A percentile compares a stretch with the other conserved stretches of the same genome.
These are phyloP conservation scores for Crambe crambe DNA, from an alignment of 37 sponge, comb jelly and placozoan species.

Conservation along the genomic window DNA sequence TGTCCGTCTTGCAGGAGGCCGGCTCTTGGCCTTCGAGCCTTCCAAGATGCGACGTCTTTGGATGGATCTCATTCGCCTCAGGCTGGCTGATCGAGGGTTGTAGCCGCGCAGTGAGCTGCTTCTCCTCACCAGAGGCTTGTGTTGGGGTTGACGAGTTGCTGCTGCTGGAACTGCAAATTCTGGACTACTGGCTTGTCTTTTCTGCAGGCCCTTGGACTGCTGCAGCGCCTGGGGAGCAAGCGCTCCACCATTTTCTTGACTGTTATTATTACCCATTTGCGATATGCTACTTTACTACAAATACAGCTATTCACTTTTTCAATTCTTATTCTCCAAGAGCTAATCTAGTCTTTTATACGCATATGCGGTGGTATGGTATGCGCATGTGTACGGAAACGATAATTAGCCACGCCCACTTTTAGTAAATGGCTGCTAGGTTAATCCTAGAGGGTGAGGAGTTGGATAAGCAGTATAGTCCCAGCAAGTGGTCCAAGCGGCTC, in stretches of 20 bases:
- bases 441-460: constrained; percentile 17
- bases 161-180: not conserved
- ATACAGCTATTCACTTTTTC: no score
- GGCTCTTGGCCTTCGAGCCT: not conserved
- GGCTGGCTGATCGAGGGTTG: constrained; percentile 27
- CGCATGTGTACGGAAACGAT: no score
- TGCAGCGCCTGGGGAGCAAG: not conserved
- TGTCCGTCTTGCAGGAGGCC: not conserved
- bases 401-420: no score
- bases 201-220: not conserved
- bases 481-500: constrained; percentile 42
- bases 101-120: constrained; percentile 13
- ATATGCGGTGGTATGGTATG: no score
- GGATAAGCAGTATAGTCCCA: constrained; percentile 54
- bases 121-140: constrained; percentile 1
- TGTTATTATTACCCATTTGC: constrained; percentile 16
- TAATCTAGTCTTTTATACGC: no score
- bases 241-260: not conserved
- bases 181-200: not conserved
- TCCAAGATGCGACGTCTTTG: not conserved
- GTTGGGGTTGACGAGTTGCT: not conserved
- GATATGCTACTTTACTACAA: no score
- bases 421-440: no score
- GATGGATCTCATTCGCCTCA: constrained; percentile 20
- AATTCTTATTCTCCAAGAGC: no score